Base-by-base conservation (phyloP, 2,888 invertebrate species). In the Clunio marinus region DNA sequence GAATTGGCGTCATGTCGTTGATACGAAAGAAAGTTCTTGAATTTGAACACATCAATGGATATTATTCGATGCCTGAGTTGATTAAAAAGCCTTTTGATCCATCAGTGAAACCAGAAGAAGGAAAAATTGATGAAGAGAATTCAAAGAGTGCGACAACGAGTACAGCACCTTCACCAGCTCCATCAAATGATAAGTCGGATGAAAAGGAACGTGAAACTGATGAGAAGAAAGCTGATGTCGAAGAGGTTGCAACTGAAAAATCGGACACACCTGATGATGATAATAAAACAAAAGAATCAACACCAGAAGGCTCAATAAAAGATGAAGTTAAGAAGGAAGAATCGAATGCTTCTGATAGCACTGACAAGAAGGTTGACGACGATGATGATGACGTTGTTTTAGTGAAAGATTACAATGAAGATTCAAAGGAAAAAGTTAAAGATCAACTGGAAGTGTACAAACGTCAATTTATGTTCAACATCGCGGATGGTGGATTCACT, bases 1-100 rank as follows among this genome's bases (percentile, higher is more conserved):
- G 99, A 72, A 98, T 99, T 71, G 99, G 99, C n/a, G 96, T 99
- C 1, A 98, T 99, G 98, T 96, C 96, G 17, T 82, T 99, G 24
- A 98, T 99, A 68, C 84, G 98, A 69, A 99, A 99, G 81, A 99
- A 99, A 82, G 96, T 98, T 32, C 97, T 97, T 77, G 99, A 99
- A 76, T 99, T 99, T 77, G 99, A 99, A 77, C 90, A 91, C 75
- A 96, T 97, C 71, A 99, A 99, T 77, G 98, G 98, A 1, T 91
- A 93, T 73, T 96, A 96, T 77, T 96, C 96, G 75, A 96, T 99
- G 93, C 96, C 97, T 0, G 93, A 94, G 77, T 82, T 92, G 73
- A 88, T 91, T 93, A 94, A 77, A 58, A 93, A 88, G 76, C 88
- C 91, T 0, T 86, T 89, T 1, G 88, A 90, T 73, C 88, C 90